These are phyloP conservation scores for Lasioglossum baleicum DNA, from an alignment of 1,140 invertebrate genomes.

Conservation along the genomic window DNA sequence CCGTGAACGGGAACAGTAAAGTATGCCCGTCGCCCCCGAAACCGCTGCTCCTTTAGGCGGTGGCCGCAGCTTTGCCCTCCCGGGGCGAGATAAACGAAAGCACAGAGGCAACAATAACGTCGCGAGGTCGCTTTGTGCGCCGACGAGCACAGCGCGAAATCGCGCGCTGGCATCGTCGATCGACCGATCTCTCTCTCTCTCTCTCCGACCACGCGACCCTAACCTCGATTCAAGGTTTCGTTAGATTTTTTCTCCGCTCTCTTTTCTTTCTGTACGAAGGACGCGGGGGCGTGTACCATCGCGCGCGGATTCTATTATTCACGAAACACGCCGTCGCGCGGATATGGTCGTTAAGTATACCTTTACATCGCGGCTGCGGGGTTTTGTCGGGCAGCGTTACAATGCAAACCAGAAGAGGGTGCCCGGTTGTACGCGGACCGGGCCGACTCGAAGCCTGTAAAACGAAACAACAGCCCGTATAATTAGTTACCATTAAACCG, in stretches of 20 bases:
- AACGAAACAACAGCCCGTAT: not conserved
- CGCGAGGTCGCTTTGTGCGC: not conserved
- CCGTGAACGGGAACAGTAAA: conserved; percentile 4
- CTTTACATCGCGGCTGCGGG: not conserved
- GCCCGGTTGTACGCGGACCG: not conserved
- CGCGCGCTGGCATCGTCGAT: conserved; percentile 21
- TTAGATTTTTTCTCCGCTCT: not conserved
- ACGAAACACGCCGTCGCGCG: not conserved
- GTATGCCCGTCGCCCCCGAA: not conserved
- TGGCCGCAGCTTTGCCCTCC: not conserved
- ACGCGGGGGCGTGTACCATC: not conserved
- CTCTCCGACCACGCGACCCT: conserved; percentile 25
- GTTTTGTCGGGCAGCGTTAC: not conserved
- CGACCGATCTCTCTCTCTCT: conserved; percentile 18
- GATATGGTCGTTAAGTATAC: conserved; percentile 1
- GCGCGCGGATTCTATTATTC: conserved; percentile 36
- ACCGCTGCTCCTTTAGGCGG: not conserved
- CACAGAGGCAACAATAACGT: not conserved
- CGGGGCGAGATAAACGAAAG: not conserved
- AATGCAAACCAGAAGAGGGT: not conserved
- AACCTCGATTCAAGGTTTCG: conserved; percentile 40
- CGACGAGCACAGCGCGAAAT: not conserved
- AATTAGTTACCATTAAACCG: not conserved
- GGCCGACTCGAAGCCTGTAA: not conserved
- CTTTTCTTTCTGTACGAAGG: not conserved